Base-by-base conservation (phyloP, 1,140 invertebrate species). In the Cheumatopsyche charites region DNA sequence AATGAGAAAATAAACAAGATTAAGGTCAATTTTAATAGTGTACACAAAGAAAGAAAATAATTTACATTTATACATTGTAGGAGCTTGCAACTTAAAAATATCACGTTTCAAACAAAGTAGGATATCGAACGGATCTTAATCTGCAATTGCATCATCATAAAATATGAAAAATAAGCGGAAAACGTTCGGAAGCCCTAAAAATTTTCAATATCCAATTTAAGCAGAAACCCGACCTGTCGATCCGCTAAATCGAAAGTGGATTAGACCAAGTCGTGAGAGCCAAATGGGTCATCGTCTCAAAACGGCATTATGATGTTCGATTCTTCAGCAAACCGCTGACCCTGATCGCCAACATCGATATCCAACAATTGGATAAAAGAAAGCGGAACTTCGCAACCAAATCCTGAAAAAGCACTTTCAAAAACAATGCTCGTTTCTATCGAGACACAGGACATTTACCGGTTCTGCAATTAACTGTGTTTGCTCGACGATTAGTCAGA, bases 361-460 rank as follows among this genome's bases (percentile, higher is more conserved):
- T 52, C 19, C 15, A 19, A 58, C 55, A 19, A 58, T 58, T 25
- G 11, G 1, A 58, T 25, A 7, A 15, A 23, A 9, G 15, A 55
- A 55, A 55, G 19, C 19, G 49, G 15, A 12, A 55, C 49, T 36
- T 4, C 29, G 29, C 3, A 36, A 9, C 29, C 29, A 19, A 55
- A 11, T 26, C 15, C 12, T 15, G 43, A 13, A 58, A 58, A 52
- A 15, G 15, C 47, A 52, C n/a, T 52, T 15, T 5, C 9, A 17
- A 19, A 26, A 23, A 62, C 13, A 13, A 7, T 12, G 4, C 23
- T 19, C 17, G 3, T 62, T 62, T 17, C 12, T 29, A 23, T 29
- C 15, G 19, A 45, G 36, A 15, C n/a, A 67, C 63, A 67, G 63
- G 63, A 67, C 17, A 67, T 67, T 67, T 67, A 67, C 63, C 63